Percentiles rank a stretch among this genome's conserved stretches.
Evolutionary conservation across 1,140 invertebrate genomes (phyloP).

Genomic region (Tenebrio molitor): DNA sequence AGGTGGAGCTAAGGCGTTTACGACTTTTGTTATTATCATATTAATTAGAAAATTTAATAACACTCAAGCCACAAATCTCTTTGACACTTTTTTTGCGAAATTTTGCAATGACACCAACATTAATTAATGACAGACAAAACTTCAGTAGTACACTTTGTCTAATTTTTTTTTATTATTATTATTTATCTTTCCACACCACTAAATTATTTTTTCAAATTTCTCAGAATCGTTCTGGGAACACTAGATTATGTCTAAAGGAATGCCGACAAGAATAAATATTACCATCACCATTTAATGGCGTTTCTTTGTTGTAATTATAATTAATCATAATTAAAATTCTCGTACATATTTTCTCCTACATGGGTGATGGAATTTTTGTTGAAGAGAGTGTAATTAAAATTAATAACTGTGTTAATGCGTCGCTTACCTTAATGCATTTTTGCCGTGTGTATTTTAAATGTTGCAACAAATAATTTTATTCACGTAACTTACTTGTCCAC

Average conservation of each 20-base stretch:
- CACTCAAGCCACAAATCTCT: too few relatives aligned
- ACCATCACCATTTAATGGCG: background rate
- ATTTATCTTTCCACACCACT: too few relatives aligned
- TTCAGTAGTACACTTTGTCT: too few relatives aligned
- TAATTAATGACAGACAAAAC: too few relatives aligned
- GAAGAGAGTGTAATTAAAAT: conserved; percentile 20
- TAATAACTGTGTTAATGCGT: conserved; percentile 29
- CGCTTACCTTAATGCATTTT: conserved; percentile 23
- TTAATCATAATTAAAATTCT: conserved; percentile 14
- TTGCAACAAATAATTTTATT: conserved; percentile 26
- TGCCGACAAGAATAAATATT: background rate
- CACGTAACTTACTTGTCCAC: background rate
- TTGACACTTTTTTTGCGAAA: too few relatives aligned
- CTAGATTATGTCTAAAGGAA: background rate
- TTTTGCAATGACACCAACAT: too few relatives aligned
- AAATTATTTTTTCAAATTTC: too few relatives aligned
- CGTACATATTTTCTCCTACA: background rate
- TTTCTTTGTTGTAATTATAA: background rate
- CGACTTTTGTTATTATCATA: too few relatives aligned
- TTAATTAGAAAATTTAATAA: too few relatives aligned
- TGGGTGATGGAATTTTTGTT: conserved; percentile 11
- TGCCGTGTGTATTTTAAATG: conserved; percentile 13
- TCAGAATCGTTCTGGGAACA: background rate
- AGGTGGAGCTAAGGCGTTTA: too few relatives aligned
- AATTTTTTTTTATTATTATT: too few relatives aligned